Percentiles rank a stretch among this genome's conserved stretches.
These are phyloP conservation scores for Microplitis demolitor DNA, from an alignment of 1,140 invertebrate species.

Conservation along the genomic window DNA sequence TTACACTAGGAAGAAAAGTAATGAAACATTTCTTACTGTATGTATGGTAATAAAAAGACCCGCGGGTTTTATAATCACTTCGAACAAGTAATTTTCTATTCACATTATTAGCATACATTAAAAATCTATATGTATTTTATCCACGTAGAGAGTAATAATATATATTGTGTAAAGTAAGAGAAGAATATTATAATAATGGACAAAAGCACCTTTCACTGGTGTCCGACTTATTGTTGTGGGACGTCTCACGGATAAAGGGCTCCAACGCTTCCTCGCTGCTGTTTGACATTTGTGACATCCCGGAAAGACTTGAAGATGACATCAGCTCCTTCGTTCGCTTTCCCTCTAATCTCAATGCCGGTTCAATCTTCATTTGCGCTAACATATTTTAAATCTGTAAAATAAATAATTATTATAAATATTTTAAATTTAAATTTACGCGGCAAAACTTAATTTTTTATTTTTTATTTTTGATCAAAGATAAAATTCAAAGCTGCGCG, in stretches of 20 bases:
- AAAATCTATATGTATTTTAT: constrained; percentile 2
- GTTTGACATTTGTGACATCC: constrained; percentile 58
- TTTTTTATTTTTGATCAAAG: neutral
- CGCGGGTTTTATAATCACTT: constrained; percentile 14
- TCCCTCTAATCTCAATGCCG: constrained; percentile 43
- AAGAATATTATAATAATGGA: neutral
- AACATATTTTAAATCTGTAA: constrained; percentile 47
- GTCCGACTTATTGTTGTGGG: constrained; percentile 37
- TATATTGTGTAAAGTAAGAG: neutral
- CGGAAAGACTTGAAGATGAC: constrained; percentile 58
- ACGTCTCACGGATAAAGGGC: constrained; percentile 51
- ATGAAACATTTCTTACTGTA: neutral
- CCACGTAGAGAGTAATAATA: constrained; percentile 10
- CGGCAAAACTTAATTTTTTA: neutral
- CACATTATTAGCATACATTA: constrained; percentile 9
- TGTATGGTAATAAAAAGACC: neutral
- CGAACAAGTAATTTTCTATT: neutral
- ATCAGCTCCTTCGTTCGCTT: constrained; percentile 56
- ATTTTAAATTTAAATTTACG: neutral
- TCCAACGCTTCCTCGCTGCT: constrained; percentile 57
- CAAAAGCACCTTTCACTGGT: constrained; percentile 40
- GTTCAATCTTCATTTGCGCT: constrained; percentile 48
- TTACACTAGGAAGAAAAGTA: constrained; percentile 5
- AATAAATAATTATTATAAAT: neutral
- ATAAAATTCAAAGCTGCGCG: too few relatives aligned